Base-by-base conservation (phyloP, 2,113 vertebrate genomes). In the Salvelinus alpinus region DNA sequence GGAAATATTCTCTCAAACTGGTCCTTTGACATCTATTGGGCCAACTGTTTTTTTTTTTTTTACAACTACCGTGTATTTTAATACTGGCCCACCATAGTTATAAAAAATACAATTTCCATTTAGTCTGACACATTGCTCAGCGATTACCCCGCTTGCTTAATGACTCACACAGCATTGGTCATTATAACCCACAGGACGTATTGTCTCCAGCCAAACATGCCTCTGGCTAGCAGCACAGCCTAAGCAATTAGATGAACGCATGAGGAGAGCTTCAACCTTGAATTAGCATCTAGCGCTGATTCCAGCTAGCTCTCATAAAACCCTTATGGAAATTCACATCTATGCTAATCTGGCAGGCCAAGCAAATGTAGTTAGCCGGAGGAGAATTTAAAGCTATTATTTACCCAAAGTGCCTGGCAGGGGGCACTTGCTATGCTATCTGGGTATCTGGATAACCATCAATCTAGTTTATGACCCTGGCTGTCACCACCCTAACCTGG, bases 201-300 rank as follows among this genome's bases (percentile, higher is more conserved):
- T 38, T 73, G 24, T 60, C 67, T 77, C 75, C 76, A 75, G 72
- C 76, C 73, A n/a, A 64, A 71, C 72, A 72, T 57, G 78, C 86
- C 29, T 69, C 75, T 70, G 75, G 75, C 81, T 77, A 62, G 74
- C 74, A 70, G 6, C 64, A 57, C 71, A 54, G 71, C 74, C 76
- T 20, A 47, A 81, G 76, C 86, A 86, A 89, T 86, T 75, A 89
- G 83, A 88, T 87, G 69, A 87, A 87, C 80, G 81, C 80, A 78
- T 1, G 65, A 87, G 74, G 60, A 71, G 81, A 83, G 88, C 80
- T 87, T 87, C 85, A 84, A 90, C 90, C 90, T 91, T 86, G 85
- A 86, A 78, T 88, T 73, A 84, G 79, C 80, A 70, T 78, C 80
- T 84, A 80, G 76, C 75, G 65, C 77, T 78, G 64, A n/a, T 81